Evolutionary conservation across 2,797 vertebrate genomes (phyloP).

Genomic region (Psittacula echo): DNA sequence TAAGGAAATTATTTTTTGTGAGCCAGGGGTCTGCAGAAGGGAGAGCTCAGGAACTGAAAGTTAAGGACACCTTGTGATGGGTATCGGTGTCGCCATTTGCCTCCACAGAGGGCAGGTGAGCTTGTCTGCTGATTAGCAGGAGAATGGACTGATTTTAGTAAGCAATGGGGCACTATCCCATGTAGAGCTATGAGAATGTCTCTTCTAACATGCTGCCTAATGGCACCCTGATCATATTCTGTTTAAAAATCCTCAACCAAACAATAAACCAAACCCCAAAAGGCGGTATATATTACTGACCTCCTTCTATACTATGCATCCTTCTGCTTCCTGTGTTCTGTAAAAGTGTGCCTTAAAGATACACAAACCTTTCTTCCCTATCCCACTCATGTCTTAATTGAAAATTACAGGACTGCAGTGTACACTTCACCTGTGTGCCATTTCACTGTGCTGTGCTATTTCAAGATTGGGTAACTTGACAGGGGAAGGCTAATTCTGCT

Average conservation of each 20-base stretch:
- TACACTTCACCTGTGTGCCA: fast-evolving
- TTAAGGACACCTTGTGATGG: background rate
- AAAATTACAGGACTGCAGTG: background rate
- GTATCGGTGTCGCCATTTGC: background rate
- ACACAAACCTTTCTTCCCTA: background rate
- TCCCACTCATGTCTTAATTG: background rate
- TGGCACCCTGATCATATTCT: background rate
- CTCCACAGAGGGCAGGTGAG: background rate
- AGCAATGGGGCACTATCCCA: fast-evolving
- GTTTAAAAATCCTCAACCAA: background rate
- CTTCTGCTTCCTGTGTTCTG: background rate
- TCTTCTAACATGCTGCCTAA: background rate
- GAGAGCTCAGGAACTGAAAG: background rate
- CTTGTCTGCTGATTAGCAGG: background rate
- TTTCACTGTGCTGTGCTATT: background rate
- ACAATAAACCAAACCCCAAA: background rate
- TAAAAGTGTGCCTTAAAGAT: background rate
- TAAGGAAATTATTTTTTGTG: background rate
- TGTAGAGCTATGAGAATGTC: background rate
- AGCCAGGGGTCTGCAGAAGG: background rate
- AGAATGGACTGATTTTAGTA: background rate
- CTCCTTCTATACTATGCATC: background rate
- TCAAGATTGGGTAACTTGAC: background rate
- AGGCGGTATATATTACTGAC: background rate
- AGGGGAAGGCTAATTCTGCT: background rate